Evolutionary conservation across 2,888 invertebrate genomes (phyloP).

Genomic region (Drosophila falleni): DNA sequence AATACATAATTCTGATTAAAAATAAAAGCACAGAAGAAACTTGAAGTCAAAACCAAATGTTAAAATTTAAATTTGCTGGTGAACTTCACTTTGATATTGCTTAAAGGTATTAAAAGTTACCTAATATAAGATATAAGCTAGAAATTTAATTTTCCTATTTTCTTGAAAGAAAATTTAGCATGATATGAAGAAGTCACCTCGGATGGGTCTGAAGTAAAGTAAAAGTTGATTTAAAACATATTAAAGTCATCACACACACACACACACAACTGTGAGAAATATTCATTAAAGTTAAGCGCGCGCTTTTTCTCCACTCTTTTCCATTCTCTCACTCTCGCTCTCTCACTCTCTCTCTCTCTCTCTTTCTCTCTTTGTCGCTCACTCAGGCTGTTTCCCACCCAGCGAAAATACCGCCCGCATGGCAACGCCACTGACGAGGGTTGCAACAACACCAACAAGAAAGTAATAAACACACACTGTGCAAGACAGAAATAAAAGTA

Average conservation of each 20-base stretch:
- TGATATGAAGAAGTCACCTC: slow-evolving; percentile 7
- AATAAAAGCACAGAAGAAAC: too few species aligned
- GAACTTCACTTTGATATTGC: not conserved
- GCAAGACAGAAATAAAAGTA: slow-evolving; percentile 42
- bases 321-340: slow-evolving; percentile 10
- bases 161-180: slow-evolving; percentile 9
- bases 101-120: slow-evolving; percentile 5
- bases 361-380: slow-evolving; percentile 4
- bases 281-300: slow-evolving; percentile 64
- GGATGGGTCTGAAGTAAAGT: slow-evolving; percentile 33
- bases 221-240: slow-evolving; percentile 54
- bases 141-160: slow-evolving; percentile 18
- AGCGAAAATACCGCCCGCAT: slow-evolving; percentile 42
- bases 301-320: slow-evolving; percentile 20
- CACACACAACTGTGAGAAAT: slow-evolving; percentile 21
- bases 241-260: slow-evolving; percentile 51
- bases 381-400: slow-evolving; percentile 21
- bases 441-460: slow-evolving; percentile 42
- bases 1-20: too few species aligned
- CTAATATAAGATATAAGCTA: slow-evolving; percentile 12
- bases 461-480: slow-evolving; percentile 68
- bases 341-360: slow-evolving; percentile 3
- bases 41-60: not conserved
- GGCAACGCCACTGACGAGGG: slow-evolving; percentile 52
- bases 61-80: not conserved